A percentile compares a stretch with the other conserved stretches of the same genome.
Conservation (phyloP, 1,140 invertebrate genomes). For the Thrips palmi region DNA sequence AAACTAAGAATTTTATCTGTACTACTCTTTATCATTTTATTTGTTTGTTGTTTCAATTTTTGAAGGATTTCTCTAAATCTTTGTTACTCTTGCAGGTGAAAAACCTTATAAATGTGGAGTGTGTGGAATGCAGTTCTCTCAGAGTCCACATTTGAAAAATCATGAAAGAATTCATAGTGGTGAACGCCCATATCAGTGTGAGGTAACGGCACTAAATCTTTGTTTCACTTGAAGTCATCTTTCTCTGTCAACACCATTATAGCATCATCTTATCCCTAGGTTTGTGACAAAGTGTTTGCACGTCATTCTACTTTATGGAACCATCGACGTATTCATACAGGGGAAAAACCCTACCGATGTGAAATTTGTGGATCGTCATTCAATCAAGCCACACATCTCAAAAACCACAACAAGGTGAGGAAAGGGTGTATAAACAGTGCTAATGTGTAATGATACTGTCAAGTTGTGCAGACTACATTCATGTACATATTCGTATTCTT, state of each 20-base stretch:
- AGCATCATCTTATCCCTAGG: slow-evolving; percentile 18
- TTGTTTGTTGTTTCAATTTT: too few species aligned
- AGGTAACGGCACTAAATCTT: slow-evolving; percentile 21
- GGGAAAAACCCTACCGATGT: slow-evolving; percentile 74
- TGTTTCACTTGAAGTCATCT: neutral
- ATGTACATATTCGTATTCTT: neutral
- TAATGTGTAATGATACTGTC: neutral
- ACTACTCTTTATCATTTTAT: too few species aligned
- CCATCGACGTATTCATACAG: slow-evolving; percentile 86
- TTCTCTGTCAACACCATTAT: too few species aligned
- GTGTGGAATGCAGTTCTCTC: slow-evolving; percentile 75
- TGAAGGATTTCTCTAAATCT: too few species aligned
- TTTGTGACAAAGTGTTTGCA: slow-evolving; percentile 78
- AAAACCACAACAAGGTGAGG: slow-evolving; percentile 56
- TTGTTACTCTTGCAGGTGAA: slow-evolving; percentile 50
- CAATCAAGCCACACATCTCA: slow-evolving; percentile 71
- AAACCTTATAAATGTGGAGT: slow-evolving; percentile 75
- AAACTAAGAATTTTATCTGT: too few species aligned
- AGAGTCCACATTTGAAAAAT: slow-evolving; percentile 78
- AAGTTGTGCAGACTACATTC: neutral
- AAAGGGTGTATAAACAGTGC: slow-evolving; percentile 33
- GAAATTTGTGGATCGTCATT: slow-evolving; percentile 68
- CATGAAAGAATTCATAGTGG: slow-evolving; percentile 82
- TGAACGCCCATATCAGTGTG: slow-evolving; percentile 79
- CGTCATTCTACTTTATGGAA: slow-evolving; percentile 75